Base-by-base conservation (phyloP, 1,140 invertebrate genomes). In the Drosophila yakuba region DNA sequence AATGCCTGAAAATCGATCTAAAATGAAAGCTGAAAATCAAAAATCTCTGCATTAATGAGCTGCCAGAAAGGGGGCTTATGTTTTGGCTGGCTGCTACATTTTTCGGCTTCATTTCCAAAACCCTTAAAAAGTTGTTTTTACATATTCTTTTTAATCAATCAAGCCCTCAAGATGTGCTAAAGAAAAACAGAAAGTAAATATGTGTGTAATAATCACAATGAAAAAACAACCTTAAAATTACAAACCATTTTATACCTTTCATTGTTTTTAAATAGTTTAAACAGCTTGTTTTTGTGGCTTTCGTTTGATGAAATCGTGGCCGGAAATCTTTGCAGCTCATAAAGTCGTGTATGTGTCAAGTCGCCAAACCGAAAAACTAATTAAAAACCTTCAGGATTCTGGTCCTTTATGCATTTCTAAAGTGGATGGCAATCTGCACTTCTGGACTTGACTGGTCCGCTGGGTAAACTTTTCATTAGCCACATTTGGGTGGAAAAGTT, bases 391-490 rank as follows among this genome's bases (percentile, higher is more conserved):
- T 68, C 12, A 20, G 44, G 50, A 77, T 69, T 76, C 76, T 56
- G 20, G 61, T 45, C 51, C 64, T 77, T 76, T 77, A 60, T 77
- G 63, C 48, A 77, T 77, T 60, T 69, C 41, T 48, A 23, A 54
- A 45, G 32, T 48, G 36, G 47, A 63, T 58, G 39, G 58, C 36
- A 69, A 64, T 66, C 47, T 52, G 41, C 45, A 28, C 45, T 69
- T 77, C 54, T 61, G 32, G 38, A 35, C 23, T 62, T 58, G 78
- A 62, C 36, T 64, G 20, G 45, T 50, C 48, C 35, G 39, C 52
- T 75, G 61, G 52, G 39, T 58, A 76, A 84, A 84, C 56, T 84
- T 83, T 85, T 74, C 78, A 78, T 78, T 85, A 86, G 78, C 67
- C 56, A 78, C 48, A 78, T 78, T 78, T 54, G 50, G 44, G 56